Evolutionary conservation across 1,140 invertebrate species (phyloP), one percentile per base, ranked within the genome.

Genomic region (Agraylea sexmaculata): DNA sequence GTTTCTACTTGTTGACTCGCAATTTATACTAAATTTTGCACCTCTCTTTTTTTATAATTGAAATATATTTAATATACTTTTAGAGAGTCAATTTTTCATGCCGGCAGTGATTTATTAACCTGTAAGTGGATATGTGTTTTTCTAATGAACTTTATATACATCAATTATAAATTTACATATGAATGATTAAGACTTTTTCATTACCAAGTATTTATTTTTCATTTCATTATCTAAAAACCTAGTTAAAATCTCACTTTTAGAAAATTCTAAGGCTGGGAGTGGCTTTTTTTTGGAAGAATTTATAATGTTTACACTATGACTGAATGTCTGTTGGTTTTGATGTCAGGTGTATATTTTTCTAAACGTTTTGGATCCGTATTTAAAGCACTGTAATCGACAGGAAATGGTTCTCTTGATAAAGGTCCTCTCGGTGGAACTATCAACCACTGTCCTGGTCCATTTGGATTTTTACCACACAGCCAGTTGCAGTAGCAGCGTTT

Each of bases 341-440:
- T 77, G 50, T 77, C 69, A 2, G 76, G 76, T 41, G 68, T 70
- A 52, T 80, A 82, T 41, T 76, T 71, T 57, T 81, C 78, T 33
- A 80, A 51, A 51, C 77, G 75, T 32, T 74, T 74, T 40, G 71
- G 71, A 46, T 77, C 69, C 2, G 75, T 73, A 57, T 80, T 80
- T 38, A 82, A 63, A 7, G 78, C 77, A 48, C 75, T 78, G 58
- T 82, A 81, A 63, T 82, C 78, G 13, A 82, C 75, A 0, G 79
- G 79, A 52, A 80, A 82, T 27, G 70, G 68, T 3, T 69, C 69
- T 13, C 67, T 62, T 4, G 71, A 66, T 8, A 68, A 57, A 19
- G 68, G 61, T n/a, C 64, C 66, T 38, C 69, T 68, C 10, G 71
- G 65, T 10, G 75, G 69, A 17, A 77, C 78, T 20, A 82, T 69